Evolutionary conservation across 2,888 invertebrate genomes (phyloP).

Genomic region (Fragum whitleyi): DNA sequence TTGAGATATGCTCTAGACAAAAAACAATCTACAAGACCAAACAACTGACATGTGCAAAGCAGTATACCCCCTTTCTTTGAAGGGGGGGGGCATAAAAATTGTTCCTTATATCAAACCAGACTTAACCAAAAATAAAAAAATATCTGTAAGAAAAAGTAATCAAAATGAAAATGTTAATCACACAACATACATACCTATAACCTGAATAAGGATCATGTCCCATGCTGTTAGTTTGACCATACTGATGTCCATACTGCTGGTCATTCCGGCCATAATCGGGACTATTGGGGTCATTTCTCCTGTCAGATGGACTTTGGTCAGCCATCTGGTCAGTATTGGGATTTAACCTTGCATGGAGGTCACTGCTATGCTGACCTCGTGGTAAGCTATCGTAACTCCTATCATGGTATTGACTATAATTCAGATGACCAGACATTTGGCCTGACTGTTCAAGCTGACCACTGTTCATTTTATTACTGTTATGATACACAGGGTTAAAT

Average conservation of each 20-base stretch:
- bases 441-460: constrained; percentile 2
- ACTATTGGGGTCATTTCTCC: constrained; percentile 10
- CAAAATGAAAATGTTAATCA: background rate
- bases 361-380: background rate
- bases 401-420: background rate
- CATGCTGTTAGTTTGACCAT: constrained; percentile 56
- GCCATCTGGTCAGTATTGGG: background rate
- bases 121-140: background rate
- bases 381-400: constrained; percentile 3
- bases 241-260: constrained; percentile 44
- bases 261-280: constrained; percentile 32
- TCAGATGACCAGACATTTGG: background rate
- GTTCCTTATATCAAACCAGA: too few species aligned
- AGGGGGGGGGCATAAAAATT: too few species aligned
- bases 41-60: too few species aligned
- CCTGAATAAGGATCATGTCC: constrained; percentile 45
- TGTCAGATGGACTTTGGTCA: constrained; percentile 12
- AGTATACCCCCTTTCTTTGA: too few species aligned
- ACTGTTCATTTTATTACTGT: background rate
- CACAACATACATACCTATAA: constrained; percentile 43
- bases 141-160: too few species aligned
- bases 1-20: too few species aligned
- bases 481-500: background rate
- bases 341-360: constrained; percentile 9
- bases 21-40: too few species aligned